Evolutionary conservation across 1,140 invertebrate species (phyloP).

Genomic region (Heliconius melpomene): DNA sequence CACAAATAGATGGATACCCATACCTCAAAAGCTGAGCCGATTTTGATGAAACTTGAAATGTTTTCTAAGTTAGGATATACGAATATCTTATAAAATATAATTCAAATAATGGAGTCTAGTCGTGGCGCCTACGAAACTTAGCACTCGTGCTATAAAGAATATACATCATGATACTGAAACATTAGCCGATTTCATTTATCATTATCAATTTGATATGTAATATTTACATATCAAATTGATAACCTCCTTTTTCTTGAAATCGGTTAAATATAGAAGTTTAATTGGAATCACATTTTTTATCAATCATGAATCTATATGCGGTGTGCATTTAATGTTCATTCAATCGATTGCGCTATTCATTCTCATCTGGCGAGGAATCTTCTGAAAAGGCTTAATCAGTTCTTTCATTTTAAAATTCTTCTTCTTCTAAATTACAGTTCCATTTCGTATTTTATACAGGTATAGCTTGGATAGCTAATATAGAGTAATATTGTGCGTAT

Average conservation of each 20-base stretch:
- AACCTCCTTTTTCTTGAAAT: neutral
- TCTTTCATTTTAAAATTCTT: conserved; percentile 1
- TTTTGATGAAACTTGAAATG: no score
- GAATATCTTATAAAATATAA: no score
- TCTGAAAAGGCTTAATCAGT: conserved; percentile 10
- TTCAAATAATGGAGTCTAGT: no score
- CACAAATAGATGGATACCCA: no score
- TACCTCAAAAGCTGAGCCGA: no score
- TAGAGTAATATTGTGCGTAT: no score
- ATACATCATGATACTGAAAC: no score
- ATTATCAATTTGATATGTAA: no score
- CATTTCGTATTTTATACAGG: neutral
- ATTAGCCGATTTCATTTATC: no score
- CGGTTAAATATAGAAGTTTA: neutral
- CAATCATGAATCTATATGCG: neutral
- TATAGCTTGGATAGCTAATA: neutral
- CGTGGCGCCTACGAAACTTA: no score
- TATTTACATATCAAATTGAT: neutral
- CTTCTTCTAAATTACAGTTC: conserved; percentile 1
- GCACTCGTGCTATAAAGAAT: no score
- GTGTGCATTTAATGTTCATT: neutral
- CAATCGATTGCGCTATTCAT: conserved; percentile 12
- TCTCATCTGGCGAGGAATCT: neutral
- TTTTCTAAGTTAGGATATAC: no score
- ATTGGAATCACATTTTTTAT: neutral